Evolutionary conservation across 2,888 invertebrate species (phyloP), one percentile per base, ranked within the genome.

Genomic region (Tolmerus cingulatus): DNA sequence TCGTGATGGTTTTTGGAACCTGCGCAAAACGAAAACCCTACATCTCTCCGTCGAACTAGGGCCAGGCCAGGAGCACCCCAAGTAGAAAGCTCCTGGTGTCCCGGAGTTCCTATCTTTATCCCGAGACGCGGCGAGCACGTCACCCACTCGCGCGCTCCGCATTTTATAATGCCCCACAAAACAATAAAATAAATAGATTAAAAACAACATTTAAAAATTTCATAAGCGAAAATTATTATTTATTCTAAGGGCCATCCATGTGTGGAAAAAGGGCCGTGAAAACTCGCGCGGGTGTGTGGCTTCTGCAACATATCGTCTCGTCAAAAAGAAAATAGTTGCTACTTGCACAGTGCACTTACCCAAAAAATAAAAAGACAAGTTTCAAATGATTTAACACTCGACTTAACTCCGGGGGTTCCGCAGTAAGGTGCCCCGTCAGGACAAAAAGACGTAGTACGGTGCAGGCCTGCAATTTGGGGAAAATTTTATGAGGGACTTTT

Each of bases 361-460:
- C 12, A 23, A n/a, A 51, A 16, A 19, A 7, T 34, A 34, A 34
- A 34, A 34, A 7, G 5, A 34, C 7, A 34, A 51, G 51, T 51
- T 46, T 55, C 3, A 51, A 79, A 79, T 79, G 79, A 79, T 79
- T 79, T 79, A 79, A 51, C 46, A 79, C 79, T 46, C 16, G 79
- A 51, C 51, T 79, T 79, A 79, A 79, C 79, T 43, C 30, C 23
- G 23, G 43, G 37, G 40, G 40, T n/a, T 2, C 27, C 8, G 51
- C 8, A 51, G 37, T 16, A 66, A 66, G 66, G 66, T 27, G 2
- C 19, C 34, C 14, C 34, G 37, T 76, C 66, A 66, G 66, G 51
- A 14, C 30, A 55, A 23, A n/a, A 23, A 51, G 51, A 79, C 7
- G 51, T 19, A 43, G 9, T 4, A 66, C 12, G 66, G 23, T 79